Conservation (phyloP, 2,888 invertebrate species). For the Tachystola acroxantha region DNA sequence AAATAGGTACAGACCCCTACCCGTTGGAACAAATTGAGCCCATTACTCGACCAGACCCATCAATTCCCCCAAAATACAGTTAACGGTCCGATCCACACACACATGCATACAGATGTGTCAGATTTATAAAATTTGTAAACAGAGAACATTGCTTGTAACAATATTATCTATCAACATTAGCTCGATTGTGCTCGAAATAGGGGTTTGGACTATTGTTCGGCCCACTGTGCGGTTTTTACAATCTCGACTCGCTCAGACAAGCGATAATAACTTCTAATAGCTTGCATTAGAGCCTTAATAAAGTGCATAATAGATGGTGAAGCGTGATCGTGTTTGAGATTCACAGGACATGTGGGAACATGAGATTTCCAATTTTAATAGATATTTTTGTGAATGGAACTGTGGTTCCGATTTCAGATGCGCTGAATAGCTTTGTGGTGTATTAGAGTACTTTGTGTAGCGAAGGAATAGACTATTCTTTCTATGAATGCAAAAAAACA, state of each 20-base stretch:
- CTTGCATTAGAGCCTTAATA: not conserved
- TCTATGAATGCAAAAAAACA: no score
- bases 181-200: slow-evolving; percentile 47
- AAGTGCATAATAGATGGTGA: slow-evolving; percentile 27
- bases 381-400: not conserved
- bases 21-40: no score
- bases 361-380: slow-evolving; percentile 21
- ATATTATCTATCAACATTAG: slow-evolving; percentile 72
- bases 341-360: slow-evolving; percentile 58
- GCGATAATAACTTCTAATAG: slow-evolving; percentile 9
- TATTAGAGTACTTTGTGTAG: no score
- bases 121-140: slow-evolving; percentile 26
- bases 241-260: slow-evolving; percentile 7
- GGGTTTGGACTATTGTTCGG: slow-evolving; percentile 43
- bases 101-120: not conserved
- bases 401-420: not conserved
- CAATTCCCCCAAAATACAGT: no score
- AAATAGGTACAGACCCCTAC: no score
- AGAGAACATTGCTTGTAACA: slow-evolving; percentile 48
- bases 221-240: slow-evolving; percentile 36
- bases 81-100: no score
- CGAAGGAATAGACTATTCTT: no score
- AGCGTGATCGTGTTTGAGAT: slow-evolving; percentile 49
- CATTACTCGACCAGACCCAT: no score
- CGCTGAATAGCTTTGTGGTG: not conserved